Evolutionary conservation across 1,140 invertebrate genomes (phyloP), one percentile per base, ranked within the genome.

Genomic region (Caligus rogercresseyi): DNA sequence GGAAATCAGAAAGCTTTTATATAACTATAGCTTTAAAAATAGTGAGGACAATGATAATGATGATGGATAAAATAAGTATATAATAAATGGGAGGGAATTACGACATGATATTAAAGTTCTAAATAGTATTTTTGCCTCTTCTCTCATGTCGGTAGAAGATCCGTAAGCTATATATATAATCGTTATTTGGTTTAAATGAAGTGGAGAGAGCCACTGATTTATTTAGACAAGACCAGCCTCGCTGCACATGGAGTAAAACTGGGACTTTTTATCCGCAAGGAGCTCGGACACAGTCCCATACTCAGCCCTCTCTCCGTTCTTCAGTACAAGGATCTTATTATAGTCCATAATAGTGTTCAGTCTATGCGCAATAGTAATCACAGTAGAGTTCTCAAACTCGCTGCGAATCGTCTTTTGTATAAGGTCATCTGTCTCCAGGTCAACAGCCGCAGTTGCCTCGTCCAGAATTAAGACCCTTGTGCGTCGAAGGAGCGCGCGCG

Each of bases 221-320:
- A 7, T 11, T 43, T 25, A 18, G 2, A 25, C 71, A 20, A 74
- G 57, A 60, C 87, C 86, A 61, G 91, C 89, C 75, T 94, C 88
- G 73, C 87, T 88, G 26, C 89, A 90, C 88, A 97, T 90, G 68
- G 82, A 78, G 73, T 90, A 87, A 76, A 96, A 97, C 67, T 89
- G 78, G 31, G 85, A 85, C 61, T 80, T 78, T 65, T 81, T 80
- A 70, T 90, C 81, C 65, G 81, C 75, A 19, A 96, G 75, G 64
- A 95, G 76, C 58, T 77, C 76, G 4, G 76, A 71, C 0, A 89
- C 89, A 13, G 83, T 78, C 69, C 86, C 87, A 72, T 83, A 90
- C 75, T 92, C 88, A n/a, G 80, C 78, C 23, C 89, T 81, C 65
- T 67, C 66, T 53, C 81, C 81, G 15, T 74, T 75, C 69, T 81